phyloP scores from a whole-genome alignment of 2,888 invertebrate species.

The Parelbella ahira region DNA sequence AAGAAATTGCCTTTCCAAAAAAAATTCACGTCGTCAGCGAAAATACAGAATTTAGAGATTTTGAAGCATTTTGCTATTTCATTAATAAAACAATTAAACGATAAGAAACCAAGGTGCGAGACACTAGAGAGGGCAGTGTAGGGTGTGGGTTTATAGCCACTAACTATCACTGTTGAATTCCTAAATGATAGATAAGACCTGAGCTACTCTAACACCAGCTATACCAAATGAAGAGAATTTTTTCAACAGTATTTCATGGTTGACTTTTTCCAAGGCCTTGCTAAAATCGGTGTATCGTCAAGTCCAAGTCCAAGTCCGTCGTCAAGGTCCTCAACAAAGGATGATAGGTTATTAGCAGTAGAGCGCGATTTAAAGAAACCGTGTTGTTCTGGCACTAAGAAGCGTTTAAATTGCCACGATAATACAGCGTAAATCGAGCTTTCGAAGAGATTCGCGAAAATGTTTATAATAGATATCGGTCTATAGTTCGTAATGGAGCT shows the following conservation, averaged over 20 bases:
- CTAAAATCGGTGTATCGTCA: slow-evolving; percentile 23
- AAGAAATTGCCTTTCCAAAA: neutral
- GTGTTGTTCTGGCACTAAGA: neutral
- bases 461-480: neutral
- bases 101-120: neutral
- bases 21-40: slow-evolving; percentile 3
- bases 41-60: neutral
- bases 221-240: neutral
- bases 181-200: slow-evolving; percentile 2
- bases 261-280: too few relatives aligned
- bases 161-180: neutral
- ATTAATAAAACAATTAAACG: slow-evolving; percentile 1
- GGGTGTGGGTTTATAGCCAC: slow-evolving; percentile 2
- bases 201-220: too few relatives aligned
- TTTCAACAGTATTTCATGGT: too few relatives aligned
- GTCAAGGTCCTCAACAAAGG: neutral
- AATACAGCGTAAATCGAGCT: slow-evolving; percentile 1
- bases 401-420: neutral
- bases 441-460: slow-evolving; percentile 3
- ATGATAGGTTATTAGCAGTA: neutral
- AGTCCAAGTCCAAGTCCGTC: too few relatives aligned
- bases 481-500: too few relatives aligned
- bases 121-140: slow-evolving; percentile 1
- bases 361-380: neutral
- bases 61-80: neutral